Percentiles rank a stretch among this genome's conserved stretches.
phyloP scores from a whole-genome alignment of 2,888 invertebrate genomes.

The Hermodice carunculata region DNA sequence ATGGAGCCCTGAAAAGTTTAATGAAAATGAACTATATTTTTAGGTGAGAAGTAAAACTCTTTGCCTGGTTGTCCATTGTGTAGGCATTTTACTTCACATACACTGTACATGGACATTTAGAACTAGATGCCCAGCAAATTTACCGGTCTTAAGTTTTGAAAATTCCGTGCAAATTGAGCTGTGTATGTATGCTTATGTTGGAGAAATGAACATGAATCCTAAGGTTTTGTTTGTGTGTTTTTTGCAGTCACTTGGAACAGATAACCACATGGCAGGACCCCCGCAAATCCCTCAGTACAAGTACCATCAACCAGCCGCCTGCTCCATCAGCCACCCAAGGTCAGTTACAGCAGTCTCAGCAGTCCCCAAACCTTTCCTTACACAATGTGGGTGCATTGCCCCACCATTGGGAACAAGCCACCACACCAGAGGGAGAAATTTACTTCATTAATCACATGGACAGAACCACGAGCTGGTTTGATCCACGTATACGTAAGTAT shows the following conservation, averaged over 20 bases:
- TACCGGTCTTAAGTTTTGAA: too few relatives aligned
- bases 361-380: too few relatives aligned
- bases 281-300: slow-evolving; percentile 2
- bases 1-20: too few relatives aligned
- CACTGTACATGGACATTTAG: too few relatives aligned
- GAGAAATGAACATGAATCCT: too few relatives aligned
- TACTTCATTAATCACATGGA: slow-evolving; percentile 70
- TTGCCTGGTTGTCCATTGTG: too few relatives aligned
- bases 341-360: not conserved
- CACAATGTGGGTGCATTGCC: slow-evolving; percentile 58
- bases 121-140: too few relatives aligned
- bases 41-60: too few relatives aligned
- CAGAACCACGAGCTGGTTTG: slow-evolving; percentile 97
- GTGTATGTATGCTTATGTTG: too few relatives aligned
- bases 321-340: not conserved
- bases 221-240: not conserved
- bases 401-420: slow-evolving; percentile 70
- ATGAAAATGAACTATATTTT: too few relatives aligned
- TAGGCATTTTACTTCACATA: too few relatives aligned
- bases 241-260: slow-evolving; percentile 14
- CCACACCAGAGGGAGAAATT: slow-evolving; percentile 68
- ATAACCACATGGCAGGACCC: slow-evolving; percentile 24
- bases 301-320: not conserved
- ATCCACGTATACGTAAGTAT: slow-evolving; percentile 82
- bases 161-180: too few relatives aligned